These are phyloP conservation scores for Tamias sibiricus DNA, from an alignment of 2,113 vertebrate species.

Conservation along the genomic window DNA sequence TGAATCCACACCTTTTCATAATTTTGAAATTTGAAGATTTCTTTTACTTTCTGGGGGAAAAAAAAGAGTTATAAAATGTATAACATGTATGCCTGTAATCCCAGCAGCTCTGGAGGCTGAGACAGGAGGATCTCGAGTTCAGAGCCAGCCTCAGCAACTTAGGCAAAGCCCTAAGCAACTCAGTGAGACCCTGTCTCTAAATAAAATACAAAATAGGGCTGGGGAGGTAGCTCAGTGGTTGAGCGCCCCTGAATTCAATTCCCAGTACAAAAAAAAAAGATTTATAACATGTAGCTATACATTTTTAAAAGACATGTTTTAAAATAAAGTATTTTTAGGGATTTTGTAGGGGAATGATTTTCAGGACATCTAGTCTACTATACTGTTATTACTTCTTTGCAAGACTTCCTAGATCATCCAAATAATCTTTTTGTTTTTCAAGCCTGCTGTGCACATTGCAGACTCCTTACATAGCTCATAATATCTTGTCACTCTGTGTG, in stretches of 20 bases:
- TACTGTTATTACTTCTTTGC: neutral
- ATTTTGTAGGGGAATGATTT: neutral
- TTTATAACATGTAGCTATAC: neutral
- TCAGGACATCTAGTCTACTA: neutral
- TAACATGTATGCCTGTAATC: no score
- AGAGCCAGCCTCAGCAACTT: no score
- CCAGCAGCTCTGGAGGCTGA: no score
- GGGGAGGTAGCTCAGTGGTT: no score
- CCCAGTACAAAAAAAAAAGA: no score
- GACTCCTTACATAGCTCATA: neutral
- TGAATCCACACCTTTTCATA: neutral
- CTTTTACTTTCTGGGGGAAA: neutral
- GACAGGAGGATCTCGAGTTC: no score
- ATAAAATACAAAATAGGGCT: no score
- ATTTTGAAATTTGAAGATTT: conserved; percentile 18
- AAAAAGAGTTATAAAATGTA: no score
- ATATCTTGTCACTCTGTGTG: neutral
- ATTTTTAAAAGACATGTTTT: neutral
- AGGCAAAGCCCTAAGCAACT: no score
- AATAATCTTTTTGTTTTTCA: neutral
- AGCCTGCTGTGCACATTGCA: neutral
- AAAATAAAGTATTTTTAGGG: neutral
- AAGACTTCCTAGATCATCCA: neutral
- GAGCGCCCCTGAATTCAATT: no score
- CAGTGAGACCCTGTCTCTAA: no score